Percentiles rank a stretch among this genome's conserved stretches.
Evolutionary conservation across 1,140 invertebrate genomes (phyloP).

Genomic region (Daktulosphaira vitifoliae): DNA sequence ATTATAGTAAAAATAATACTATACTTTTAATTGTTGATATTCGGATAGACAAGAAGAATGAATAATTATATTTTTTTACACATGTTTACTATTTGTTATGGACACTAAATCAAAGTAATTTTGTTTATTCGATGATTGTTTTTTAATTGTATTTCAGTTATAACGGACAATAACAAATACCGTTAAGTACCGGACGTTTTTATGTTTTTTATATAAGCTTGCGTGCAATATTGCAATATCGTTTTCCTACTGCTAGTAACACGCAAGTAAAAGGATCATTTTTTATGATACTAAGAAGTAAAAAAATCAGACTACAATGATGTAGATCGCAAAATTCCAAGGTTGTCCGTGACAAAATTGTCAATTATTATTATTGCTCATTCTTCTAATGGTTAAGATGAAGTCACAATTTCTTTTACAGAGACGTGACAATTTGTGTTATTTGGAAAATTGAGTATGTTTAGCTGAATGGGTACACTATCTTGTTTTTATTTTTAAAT

Average conservation of each 20-base stretch:
- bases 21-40: too few species aligned
- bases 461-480: background rate
- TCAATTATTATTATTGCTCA: conserved; percentile 24
- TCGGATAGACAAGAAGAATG: too few species aligned
- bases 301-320: conserved; percentile 26
- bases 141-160: background rate
- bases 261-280: background rate
- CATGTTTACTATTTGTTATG: too few species aligned
- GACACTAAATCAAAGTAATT: too few species aligned
- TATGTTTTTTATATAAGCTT: conserved; percentile 18
- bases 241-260: conserved; percentile 4
- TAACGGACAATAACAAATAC: conserved; percentile 7
- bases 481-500: too few species aligned
- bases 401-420: conserved; percentile 10
- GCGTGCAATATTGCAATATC: background rate
- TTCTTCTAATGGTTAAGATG: conserved; percentile 14
- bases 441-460: background rate
- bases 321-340: conserved; percentile 29
- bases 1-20: too few species aligned
- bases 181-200: conserved; percentile 16
- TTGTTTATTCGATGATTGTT: too few species aligned
- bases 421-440: conserved; percentile 30
- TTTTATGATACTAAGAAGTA: background rate
- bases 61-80: too few species aligned
- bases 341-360: conserved; percentile 33